A percentile compares a stretch with the other conserved stretches of the same genome.
These are phyloP conservation scores for Poeciliopsis paucimaculata DNA, from an alignment of 2,797 vertebrate genomes.

Conservation along the genomic window DNA sequence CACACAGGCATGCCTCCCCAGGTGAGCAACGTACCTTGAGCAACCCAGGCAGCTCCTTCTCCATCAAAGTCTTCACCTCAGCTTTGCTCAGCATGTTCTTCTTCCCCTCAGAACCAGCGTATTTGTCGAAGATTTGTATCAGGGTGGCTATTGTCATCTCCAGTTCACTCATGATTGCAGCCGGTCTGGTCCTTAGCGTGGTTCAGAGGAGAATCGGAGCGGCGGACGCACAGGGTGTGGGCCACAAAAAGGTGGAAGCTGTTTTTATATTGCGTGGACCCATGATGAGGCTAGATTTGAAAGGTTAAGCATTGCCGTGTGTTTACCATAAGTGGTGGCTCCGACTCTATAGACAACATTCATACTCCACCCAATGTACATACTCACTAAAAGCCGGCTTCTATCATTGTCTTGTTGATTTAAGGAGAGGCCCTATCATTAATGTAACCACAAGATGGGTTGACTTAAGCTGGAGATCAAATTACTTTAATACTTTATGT, in stretches of 20 bases:
- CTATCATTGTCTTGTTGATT: conserved; percentile 18
- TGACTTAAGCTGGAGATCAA: not conserved
- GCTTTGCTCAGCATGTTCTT: conserved; percentile 67
- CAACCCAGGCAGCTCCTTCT: conserved; percentile 79
- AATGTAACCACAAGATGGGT: not conserved
- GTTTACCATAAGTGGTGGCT: conserved; percentile 24
- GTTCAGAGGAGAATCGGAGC: not conserved
- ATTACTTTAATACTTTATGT: not conserved
- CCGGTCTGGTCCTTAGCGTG: not conserved
- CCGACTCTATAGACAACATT: conserved; percentile 13
- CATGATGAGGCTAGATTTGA: not conserved
- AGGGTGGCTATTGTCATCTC: conserved; percentile 72
- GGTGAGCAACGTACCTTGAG: conserved; percentile 65
- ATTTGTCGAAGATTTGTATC: conserved; percentile 75
- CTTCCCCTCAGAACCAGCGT: conserved; percentile 44
- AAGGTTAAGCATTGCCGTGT: not conserved
- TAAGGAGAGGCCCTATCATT: not conserved
- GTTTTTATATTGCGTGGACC: conserved; percentile 41
- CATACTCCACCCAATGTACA: conserved; percentile 9
- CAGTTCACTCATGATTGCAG: conserved; percentile 64
- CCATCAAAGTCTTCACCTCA: conserved; percentile 74
- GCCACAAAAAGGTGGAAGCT: not conserved
- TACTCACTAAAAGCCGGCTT: not conserved
- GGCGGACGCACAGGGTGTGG: conserved; percentile 7
- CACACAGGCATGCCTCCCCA: not conserved